phyloP scores from a whole-genome alignment of 2,797 vertebrate species.

The Eulemur mongoz region DNA sequence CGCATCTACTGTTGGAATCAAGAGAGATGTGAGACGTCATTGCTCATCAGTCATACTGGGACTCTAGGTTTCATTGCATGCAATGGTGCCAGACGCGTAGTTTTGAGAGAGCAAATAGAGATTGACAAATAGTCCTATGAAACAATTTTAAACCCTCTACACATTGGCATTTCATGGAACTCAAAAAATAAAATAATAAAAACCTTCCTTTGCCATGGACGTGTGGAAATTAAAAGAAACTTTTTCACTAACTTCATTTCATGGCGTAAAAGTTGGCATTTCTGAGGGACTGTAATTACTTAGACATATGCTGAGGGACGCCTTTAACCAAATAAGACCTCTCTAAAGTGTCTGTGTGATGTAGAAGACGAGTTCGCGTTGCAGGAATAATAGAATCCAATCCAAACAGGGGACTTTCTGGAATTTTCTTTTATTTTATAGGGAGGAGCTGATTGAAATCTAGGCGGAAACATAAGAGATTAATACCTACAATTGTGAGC shows the following conservation, averaged over 20 bases:
- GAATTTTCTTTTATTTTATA: background rate
- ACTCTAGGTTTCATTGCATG: too few species aligned
- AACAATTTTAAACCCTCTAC: too few species aligned
- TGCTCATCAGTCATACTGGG: background rate
- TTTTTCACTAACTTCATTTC: background rate
- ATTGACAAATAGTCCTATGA: background rate
- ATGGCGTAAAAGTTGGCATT: background rate
- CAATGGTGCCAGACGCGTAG: background rate
- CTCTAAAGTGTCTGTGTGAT: background rate
- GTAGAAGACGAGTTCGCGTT: rapidly evolving
- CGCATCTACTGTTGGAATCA: background rate
- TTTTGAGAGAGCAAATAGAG: background rate
- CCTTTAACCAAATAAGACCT: background rate
- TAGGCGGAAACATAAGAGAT: background rate
- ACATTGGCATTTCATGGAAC: background rate
- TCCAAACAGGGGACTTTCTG: background rate
- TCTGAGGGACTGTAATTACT: background rate
- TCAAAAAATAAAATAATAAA: background rate
- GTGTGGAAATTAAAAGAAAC: background rate
- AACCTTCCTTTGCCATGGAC: background rate
- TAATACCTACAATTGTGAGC: background rate
- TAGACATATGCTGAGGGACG: background rate
- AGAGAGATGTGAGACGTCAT: background rate
- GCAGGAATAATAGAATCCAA: background rate
- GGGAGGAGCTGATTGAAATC: background rate